A percentile compares a stretch with the other conserved stretches of the same genome.
Evolutionary conservation across 2,797 vertebrate genomes (phyloP).

Genomic region (Notolepis coatsorum): DNA sequence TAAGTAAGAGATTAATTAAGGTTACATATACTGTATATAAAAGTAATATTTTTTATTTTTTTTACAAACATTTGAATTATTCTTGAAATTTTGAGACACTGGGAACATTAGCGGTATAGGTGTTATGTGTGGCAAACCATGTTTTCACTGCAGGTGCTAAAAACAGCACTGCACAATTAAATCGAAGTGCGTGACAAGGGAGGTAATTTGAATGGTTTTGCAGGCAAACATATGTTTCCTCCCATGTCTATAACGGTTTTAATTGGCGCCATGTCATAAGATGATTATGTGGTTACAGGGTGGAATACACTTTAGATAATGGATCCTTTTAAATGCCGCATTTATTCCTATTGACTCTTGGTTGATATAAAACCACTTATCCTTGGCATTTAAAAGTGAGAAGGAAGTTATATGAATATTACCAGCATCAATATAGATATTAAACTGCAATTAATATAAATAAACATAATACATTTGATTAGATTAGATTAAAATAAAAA

Average conservation of each 20-base stretch:
- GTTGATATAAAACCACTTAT: background rate
- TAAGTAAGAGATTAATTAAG: no score
- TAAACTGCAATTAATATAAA: no score
- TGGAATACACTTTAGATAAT: slow-evolving; percentile 1
- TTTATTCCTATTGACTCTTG: background rate
- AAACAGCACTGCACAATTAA: background rate
- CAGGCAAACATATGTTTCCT: no score
- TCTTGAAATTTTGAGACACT: no score
- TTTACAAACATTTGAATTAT: no score
- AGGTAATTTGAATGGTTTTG: background rate
- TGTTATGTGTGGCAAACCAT: background rate
- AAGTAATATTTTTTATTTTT: no score
- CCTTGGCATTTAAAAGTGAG: background rate
- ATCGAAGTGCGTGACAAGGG: background rate
- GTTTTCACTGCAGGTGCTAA: background rate
- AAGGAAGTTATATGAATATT: no score
- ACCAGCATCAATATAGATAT: no score
- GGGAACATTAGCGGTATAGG: no score
- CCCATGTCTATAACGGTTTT: background rate
- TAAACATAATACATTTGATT: no score
- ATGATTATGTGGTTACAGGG: background rate
- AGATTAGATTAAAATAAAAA: no score
- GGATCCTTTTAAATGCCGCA: background rate
- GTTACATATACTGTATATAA: no score
- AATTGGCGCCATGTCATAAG: background rate